phyloP scores from a whole-genome alignment of 1,140 invertebrate species.

The Aphis gossypii region DNA sequence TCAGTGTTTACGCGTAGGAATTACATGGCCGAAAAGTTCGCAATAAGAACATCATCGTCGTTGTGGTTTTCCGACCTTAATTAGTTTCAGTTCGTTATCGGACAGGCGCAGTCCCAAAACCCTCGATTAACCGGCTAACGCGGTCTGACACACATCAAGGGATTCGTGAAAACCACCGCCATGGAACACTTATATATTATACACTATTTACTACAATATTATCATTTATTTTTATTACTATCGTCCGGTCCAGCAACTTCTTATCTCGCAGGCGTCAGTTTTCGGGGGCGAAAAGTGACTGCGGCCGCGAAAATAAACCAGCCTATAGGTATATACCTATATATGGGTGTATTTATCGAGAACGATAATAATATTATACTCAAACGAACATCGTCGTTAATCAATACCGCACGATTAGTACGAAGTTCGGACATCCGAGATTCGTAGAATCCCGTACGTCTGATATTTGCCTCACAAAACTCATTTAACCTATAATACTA shows the following conservation, averaged over 20 bases:
- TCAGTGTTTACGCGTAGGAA: neutral
- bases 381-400: neutral
- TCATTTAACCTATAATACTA: neutral
- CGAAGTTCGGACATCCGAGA: neutral
- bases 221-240: neutral
- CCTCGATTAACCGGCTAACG: neutral
- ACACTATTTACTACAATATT: neutral
- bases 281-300: neutral
- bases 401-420: neutral
- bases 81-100: conserved; percentile 51
- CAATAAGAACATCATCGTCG: neutral
- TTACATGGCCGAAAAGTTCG: neutral
- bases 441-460: neutral
- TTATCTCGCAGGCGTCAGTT: neutral
- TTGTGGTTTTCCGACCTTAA: conserved; percentile 11
- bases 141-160: conserved; percentile 20
- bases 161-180: neutral
- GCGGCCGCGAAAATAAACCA: neutral
- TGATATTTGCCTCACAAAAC: neutral
- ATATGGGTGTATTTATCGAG: neutral
- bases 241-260: no score
- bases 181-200: neutral
- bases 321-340: neutral
- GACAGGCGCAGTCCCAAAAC: conserved; percentile 27
- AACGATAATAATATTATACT: neutral